phyloP scores from a whole-genome alignment of 2,797 vertebrate genomes.

The Cetoscarus ocellatus region DNA sequence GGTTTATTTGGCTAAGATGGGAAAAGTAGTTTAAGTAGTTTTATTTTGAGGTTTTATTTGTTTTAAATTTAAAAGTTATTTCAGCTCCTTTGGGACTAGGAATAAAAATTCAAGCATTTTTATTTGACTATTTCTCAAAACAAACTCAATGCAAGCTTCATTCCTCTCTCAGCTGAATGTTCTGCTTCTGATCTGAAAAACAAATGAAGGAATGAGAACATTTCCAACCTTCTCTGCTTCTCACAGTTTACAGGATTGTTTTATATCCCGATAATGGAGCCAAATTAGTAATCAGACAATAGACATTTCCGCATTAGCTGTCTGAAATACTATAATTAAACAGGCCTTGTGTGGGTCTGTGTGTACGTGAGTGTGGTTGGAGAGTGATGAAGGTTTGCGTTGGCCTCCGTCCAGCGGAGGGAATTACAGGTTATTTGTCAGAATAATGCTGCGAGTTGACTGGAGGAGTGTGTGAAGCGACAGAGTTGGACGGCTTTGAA shows the following conservation, averaged over 20 bases:
- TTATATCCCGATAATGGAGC: slow-evolving; percentile 31
- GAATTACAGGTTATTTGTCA: slow-evolving; percentile 67
- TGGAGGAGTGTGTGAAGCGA: slow-evolving; percentile 45
- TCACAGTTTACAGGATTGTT: slow-evolving; percentile 17
- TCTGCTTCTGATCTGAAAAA: neutral
- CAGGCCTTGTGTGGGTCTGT: slow-evolving; percentile 20
- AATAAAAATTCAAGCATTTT: too few species aligned
- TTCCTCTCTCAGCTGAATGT: neutral
- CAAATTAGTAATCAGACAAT: slow-evolving; percentile 51
- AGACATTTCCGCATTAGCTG: slow-evolving; percentile 34
- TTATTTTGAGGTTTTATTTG: neutral
- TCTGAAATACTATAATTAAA: slow-evolving; percentile 41
- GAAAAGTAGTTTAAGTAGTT: neutral
- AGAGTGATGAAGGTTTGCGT: slow-evolving; percentile 44
- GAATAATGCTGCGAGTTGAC: slow-evolving; percentile 50
- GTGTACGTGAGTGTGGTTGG: slow-evolving; percentile 4
- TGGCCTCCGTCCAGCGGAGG: slow-evolving; percentile 48
- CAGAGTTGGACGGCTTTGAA: slow-evolving; percentile 17
- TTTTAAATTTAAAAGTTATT: too few species aligned
- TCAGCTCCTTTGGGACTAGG: too few species aligned
- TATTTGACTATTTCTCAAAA: neutral
- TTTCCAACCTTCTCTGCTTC: slow-evolving; percentile 10
- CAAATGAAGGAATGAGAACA: neutral
- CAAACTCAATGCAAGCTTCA: neutral
- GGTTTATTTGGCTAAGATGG: too few species aligned